Evolutionary conservation across 2,113 vertebrate species (phyloP), one percentile per base, ranked within the genome.

Genomic region (Sylvia atricapilla): DNA sequence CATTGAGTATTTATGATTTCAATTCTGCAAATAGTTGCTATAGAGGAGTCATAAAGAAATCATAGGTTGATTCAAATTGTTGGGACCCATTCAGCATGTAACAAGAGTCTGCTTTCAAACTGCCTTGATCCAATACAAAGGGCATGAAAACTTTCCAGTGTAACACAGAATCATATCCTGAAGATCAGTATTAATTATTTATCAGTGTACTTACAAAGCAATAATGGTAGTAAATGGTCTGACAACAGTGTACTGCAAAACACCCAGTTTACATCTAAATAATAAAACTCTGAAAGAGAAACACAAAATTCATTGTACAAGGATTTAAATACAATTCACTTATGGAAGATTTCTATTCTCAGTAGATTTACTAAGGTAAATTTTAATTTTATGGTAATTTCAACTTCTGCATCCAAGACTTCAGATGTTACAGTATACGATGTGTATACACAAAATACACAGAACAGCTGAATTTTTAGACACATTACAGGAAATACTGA

Each of bases 171-270:
- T 92, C 55, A 78, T 30, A 56, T 83, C 35, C 53, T 58, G 70
- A 95, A 94, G 33, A 90, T 47, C 79, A 89, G 5, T 46, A 52
- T 39, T 43, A 69, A 81, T 86, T 92, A 74, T 84, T 79, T 77
- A 77, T 84, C 63, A 21, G 43, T 14, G n/a, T 96, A 99, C 99
- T 99, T 98, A 99, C 99, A 99, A 94, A 86, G 99, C 99, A 87
- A 99, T 98, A 79, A 99, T 98, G 24, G 99, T 99, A 53, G 99
- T 99, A 96, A 99, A 98, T 4, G 99, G 99, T 97, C 99, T 98
- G 64, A 99, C 99, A 27, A 99, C 99, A 4, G 99, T 99, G 96
- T 99, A 99, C 96, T 99, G 99, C 93, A 99, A 84, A 74, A 99
- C 99, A 75, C 99, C 99, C 85, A 99, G 97, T 96, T 99, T 99